Percentiles rank a stretch among this genome's conserved stretches.
Conservation (phyloP, 2,888 invertebrate genomes). For the Tubulanus polymorphus region DNA sequence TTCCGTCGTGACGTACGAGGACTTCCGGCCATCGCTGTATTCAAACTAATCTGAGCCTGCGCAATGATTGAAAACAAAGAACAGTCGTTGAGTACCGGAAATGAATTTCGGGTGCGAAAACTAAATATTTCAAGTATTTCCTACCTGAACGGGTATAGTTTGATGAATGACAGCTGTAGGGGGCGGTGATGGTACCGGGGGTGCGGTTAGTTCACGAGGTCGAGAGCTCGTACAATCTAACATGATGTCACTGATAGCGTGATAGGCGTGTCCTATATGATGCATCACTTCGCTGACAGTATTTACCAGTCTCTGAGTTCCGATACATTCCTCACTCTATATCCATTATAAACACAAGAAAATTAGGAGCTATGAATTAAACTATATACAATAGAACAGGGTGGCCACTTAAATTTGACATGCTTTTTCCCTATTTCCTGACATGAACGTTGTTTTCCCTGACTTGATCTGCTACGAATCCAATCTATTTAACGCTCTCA, state of each 20-base stretch:
- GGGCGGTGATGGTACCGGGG: slow-evolving; percentile 51
- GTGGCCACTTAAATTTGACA: no score
- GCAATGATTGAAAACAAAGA: no score
- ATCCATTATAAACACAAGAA: slow-evolving; percentile 7
- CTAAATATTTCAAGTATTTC: no score
- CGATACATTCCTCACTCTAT: slow-evolving; percentile 24
- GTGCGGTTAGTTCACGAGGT: slow-evolving; percentile 62
- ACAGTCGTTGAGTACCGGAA: no score
- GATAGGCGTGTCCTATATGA: slow-evolving; percentile 81
- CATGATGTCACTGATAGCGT: slow-evolving; percentile 81
- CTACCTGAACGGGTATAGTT: slow-evolving; percentile 66
- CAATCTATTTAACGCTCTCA: no score
- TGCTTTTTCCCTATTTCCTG: no score
- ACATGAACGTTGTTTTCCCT: no score
- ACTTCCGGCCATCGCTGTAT: not conserved
- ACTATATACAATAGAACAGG: no score
- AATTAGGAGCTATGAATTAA: no score
- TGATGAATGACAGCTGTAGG: slow-evolving; percentile 63
- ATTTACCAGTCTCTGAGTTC: slow-evolving; percentile 65
- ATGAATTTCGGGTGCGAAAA: no score
- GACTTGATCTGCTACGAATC: no score
- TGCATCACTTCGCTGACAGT: slow-evolving; percentile 78
- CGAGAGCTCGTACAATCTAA: slow-evolving; percentile 66
- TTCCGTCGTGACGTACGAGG: not conserved
- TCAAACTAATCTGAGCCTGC: not conserved